Evolutionary conservation across 1,140 invertebrate species (phyloP), one percentile per base, ranked within the genome.

Genomic region (Eueides isabella): DNA sequence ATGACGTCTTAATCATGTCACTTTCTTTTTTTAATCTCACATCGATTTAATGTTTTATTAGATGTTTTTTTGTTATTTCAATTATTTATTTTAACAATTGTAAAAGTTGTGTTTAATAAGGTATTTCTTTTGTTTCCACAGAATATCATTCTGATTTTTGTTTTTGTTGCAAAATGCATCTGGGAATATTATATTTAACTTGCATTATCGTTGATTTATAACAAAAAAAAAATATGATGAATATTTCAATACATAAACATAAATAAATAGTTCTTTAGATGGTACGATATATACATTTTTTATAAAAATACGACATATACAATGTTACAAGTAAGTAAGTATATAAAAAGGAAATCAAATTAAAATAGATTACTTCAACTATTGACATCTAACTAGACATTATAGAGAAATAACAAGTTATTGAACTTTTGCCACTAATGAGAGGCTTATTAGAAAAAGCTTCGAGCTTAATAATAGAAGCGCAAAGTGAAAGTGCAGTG

Each of bases 401-500:
- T 48, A 19, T 2, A 48, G 1, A 48, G 7, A 9, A 44, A 19
- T 7, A 19, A 44, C n/a, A 44, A 44, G 6, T 19, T 38, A 16
- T 19, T n/a, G 3, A 6, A 44, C 5, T 19, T 48, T 48, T 48
- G 41, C 41, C 5, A 9, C 14, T 48, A 48, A 19, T 48, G n/a
- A 11, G n/a, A 11, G 35, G 41, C 2, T 48, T 23, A 23, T 48
- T 48, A 48, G 41, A 48, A 48, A 48, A 48, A 48, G 41, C n/a
- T 48, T 48, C 16, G 41, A 19, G 7, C 2, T 23, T 33, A 61
- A 67, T 63, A 38, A 26, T 19, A 44, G 14, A 35, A 29, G 23
- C 23, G 31, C 19, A 23, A 19, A 70, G 73, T 70, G 73, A 74
- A 74, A 74, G 73, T 74, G 62, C 67, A 61, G 63, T 70, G 73